Evolutionary conservation across 2,113 vertebrate species (phyloP), one percentile per base, ranked within the genome.

Genomic region (Megalops atlanticus): DNA sequence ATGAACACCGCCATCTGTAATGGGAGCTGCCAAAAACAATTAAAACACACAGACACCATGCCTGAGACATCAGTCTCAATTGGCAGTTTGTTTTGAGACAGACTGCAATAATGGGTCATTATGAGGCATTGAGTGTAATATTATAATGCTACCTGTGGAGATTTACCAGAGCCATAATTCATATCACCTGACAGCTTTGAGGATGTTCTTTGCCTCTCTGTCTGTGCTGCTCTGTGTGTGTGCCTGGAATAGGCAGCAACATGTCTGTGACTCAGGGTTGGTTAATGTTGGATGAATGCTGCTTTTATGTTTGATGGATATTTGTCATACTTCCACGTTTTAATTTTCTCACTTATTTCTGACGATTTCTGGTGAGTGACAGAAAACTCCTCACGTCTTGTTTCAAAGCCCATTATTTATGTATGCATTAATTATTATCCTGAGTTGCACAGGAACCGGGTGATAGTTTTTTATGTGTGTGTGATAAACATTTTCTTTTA

Each of bases 101-200:
- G 38, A 41, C 41, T 5, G 74, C 31, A 81, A 35, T 76, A 81
- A 70, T 70, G 58, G 31, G 77, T 38, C 58, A 47, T 81, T 70
- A 70, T 76, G 24, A 15, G 58, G 77, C 43, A 39, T 47, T 70
- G 24, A 35, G 54, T 47, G 16, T 43, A 18, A 41, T 70, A 69
- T 69, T 81, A 68, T 75, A 64, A 75, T 81, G 16, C 54, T 38
- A 81, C 40, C 41, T 76, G 71, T 64, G 71, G 38, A 74, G 72
- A 21, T 70, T 71, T 39, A 31, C 33, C 39, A 45, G 68, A n/a
- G 21, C 15, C 12, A 24, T 38, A 77, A 77, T 81, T 70, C 43
- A 76, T 81, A 31, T 7, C 36, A 36, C 16, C 31, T 74, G 74
- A 81, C 40, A 79, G 41, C 73, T 74, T 64, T 43, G 39, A 38